Base-by-base conservation (phyloP, 2,888 invertebrate genomes). In the Apodemia zela region DNA sequence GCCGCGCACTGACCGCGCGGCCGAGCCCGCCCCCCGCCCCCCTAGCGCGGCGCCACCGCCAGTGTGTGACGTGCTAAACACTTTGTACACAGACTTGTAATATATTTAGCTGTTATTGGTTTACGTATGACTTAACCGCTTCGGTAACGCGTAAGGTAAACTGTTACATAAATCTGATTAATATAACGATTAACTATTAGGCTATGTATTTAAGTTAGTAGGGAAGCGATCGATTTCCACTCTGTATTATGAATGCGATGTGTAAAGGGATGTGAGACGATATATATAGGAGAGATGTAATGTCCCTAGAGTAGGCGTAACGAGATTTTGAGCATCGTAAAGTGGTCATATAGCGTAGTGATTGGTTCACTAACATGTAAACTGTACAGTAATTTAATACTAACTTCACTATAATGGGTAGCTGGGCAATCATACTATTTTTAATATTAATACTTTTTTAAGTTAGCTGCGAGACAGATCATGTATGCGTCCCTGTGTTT, bases 391-490 rank as follows among this genome's bases (percentile, higher is more conserved):
- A 87, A 86, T 77, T 81, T 83, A 82, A 82, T 85, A 89, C 88
- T 88, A 88, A 89, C 85, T 87, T 86, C 88, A 86, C 86, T 86
- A 81, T 85, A 54, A 84, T 87, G 87, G 89, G 89, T 89, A 89
- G 89, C 87, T 89, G 89, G 89, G 88, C 89, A 89, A 89, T 87
- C 88, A 78, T 86, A 87, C 82, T 88, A 85, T 85, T 85, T 86
- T 87, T 85, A 86, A 81, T 87, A 85, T 81, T 80, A 77, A 78
- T 84, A 84, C 78, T 81, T 81, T 81, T 81, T 81, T 75, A 76
- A 77, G 74, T 82, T 79, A 78, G 76, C 78, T 76, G 76, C 79
- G 76, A 81, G 78, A 81, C 76, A 79, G 73, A 81, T 84, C 81
- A 80, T 86, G 84, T 84, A 78, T 81, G 82, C 80, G 78, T 81